Evolutionary conservation across 2,888 invertebrate species (phyloP).

Genomic region (Euproctis similis): DNA sequence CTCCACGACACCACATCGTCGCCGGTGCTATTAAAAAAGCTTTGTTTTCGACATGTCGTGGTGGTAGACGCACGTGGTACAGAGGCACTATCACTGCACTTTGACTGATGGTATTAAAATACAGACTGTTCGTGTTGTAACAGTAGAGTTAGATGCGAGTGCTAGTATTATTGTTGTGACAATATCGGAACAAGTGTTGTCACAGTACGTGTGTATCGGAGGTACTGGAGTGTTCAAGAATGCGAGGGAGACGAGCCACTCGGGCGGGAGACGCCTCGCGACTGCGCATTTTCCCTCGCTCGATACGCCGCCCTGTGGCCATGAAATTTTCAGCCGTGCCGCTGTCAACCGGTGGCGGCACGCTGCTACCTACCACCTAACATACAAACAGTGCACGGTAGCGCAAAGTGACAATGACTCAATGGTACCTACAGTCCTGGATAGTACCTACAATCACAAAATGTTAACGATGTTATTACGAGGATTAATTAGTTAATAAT

Average conservation of each 20-base stretch:
- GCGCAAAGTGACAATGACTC: no score
- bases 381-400: slow-evolving; percentile 24
- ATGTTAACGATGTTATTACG: no score
- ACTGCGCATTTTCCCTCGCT: slow-evolving; percentile 61
- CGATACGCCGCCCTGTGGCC: slow-evolving; percentile 73
- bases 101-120: slow-evolving; percentile 34
- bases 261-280: slow-evolving; percentile 49
- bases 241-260: slow-evolving; percentile 34
- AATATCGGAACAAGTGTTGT: slow-evolving; percentile 32
- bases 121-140: slow-evolving; percentile 21
- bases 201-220: slow-evolving; percentile 35
- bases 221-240: slow-evolving; percentile 10
- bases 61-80: slow-evolving; percentile 24
- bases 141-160: slow-evolving; percentile 36
- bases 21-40: slow-evolving; percentile 40
- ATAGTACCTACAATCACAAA: no score
- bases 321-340: slow-evolving; percentile 69
- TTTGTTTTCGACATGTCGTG: slow-evolving; percentile 50
- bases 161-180: slow-evolving; percentile 30
- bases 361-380: slow-evolving; percentile 47
- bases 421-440: no score
- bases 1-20: slow-evolving; percentile 47
- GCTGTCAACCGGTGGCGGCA: slow-evolving; percentile 70
- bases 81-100: slow-evolving; percentile 44
- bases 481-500: no score